These are phyloP conservation scores for Poecilobothrus nobilitatus DNA, from an alignment of 2,888 invertebrate species.

Conservation along the genomic window DNA sequence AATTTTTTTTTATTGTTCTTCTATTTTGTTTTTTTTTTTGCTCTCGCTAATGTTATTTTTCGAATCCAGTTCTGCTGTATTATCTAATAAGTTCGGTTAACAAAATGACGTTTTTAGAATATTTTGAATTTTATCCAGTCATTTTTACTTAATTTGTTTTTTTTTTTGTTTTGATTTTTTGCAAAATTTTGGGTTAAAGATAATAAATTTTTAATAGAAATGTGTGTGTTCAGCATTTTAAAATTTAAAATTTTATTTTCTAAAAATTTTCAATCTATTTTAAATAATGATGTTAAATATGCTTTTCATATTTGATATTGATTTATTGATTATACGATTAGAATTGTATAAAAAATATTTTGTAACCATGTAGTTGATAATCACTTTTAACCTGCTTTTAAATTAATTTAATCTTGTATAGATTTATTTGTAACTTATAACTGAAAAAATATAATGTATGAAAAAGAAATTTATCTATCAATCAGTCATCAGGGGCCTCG, in stretches of 20 bases:
- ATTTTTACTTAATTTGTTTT: not conserved
- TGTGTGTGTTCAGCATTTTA: not conserved
- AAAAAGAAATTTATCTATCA: too few species aligned
- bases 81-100: not conserved
- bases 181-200: not conserved
- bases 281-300: too few species aligned
- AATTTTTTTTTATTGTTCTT: not conserved
- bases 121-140: not conserved
- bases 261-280: too few species aligned
- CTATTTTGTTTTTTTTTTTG: not conserved
- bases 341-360: too few species aligned
- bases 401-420: too few species aligned
- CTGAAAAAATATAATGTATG: too few species aligned
- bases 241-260: not conserved
- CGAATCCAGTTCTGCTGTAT: not conserved
- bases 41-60: not conserved
- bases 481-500: too few species aligned
- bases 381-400: too few species aligned
- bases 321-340: too few species aligned
- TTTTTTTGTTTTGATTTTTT: not conserved
- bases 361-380: too few species aligned
- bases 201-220: constrained; percentile 3
- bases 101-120: not conserved
- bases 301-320: too few species aligned
- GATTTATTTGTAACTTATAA: too few species aligned